Base-by-base conservation (phyloP, 2,888 invertebrate genomes). In the Mythimna vitellina region DNA sequence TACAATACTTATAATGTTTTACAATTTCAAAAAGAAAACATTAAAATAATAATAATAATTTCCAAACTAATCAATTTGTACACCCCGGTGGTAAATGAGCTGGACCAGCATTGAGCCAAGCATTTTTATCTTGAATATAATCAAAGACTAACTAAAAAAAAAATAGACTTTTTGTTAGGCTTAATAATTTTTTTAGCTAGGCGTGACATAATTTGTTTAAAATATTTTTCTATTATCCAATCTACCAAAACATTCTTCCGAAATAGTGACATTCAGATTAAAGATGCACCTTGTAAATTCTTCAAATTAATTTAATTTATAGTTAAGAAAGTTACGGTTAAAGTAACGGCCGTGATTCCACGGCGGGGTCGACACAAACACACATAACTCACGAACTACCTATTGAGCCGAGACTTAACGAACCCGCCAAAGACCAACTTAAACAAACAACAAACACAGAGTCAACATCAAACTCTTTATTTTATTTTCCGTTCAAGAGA, bases 401-500 rank as follows among this genome's bases (percentile, higher is more conserved):
- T 49, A 82, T 56, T 67, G 82, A 82, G 56, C 80, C 67, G 82
- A 65, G 71, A 65, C 80, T 70, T 81, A 81, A 81, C 81, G 80
- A 75, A 76, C 60, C 64, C 72, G 82, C 82, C 80, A 80, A 80
- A 72, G 77, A 85, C 69, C 68, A 84, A 80, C 70, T 85, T 65
- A 73, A 77, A 75, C 69, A 81, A 81, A 83, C 83, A 81, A 79
- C 81, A 77, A 79, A 67, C 83, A 80, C 71, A 70, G 79, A 85
- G 77, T 81, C 76, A 76, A 84, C 84, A 83, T 70, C 64, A 73
- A 85, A 85, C 76, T 85, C 77, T 78, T 83, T 85, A 86, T 86
- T 85, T 82, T 81, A 85, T 85, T 85, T 85, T 81, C 82, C 81
- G 84, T 82, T 78, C 85, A 78, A 85, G 78, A 82, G 76, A 74